Base-by-base conservation (phyloP, 2,888 invertebrate species). In the Ormyrus nitidulus region DNA sequence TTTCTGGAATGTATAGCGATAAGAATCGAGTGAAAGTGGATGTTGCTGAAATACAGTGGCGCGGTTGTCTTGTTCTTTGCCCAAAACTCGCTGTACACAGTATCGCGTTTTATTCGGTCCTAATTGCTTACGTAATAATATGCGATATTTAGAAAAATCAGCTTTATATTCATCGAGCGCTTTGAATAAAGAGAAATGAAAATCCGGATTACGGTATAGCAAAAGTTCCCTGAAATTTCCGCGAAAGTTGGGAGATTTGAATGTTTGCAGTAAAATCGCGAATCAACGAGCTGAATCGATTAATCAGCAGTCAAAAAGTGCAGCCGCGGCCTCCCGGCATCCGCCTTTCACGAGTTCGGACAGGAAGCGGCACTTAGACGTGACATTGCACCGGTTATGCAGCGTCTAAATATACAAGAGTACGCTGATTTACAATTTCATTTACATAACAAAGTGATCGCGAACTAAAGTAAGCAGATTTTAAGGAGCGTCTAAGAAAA, bases 371-470 rank as follows among this genome's bases (percentile, higher is more conserved):
- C 44, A 10, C 34, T 51, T 75, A 66, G n/a, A 75, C 75, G 51
- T 75, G 75, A 75, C 75, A 75, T 75, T 75, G 75, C 75, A 66
- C 66, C 46, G 51, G 51, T 75, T 75, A 68, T 66, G 75, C n/a
- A 66, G 65, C 13, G 10, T 48, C 34, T 34, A 34, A 34, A 73
- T 58, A 19, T 51, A 19, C 10, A 56, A 9, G 54, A 10, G 19
- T 8, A 0, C 51, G 44, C 19, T 19, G 10, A 7, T 1, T 4
- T 53, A 62, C n/a, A 46, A 10, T 34, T 3, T n/a, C 19, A 65
- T 73, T 73, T 73, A 65, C 73, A 64, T 73, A 56, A 65, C 56
- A 6, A 49, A 61, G 34, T 5, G 10, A 46, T 13, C n/a, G 56
- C 34, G 58, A n/a, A n/a, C 48, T 6, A 58, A 58, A 58, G 13